These are phyloP conservation scores for Labeo catla DNA, from an alignment of 2,113 vertebrate genomes.

Conservation along the genomic window DNA sequence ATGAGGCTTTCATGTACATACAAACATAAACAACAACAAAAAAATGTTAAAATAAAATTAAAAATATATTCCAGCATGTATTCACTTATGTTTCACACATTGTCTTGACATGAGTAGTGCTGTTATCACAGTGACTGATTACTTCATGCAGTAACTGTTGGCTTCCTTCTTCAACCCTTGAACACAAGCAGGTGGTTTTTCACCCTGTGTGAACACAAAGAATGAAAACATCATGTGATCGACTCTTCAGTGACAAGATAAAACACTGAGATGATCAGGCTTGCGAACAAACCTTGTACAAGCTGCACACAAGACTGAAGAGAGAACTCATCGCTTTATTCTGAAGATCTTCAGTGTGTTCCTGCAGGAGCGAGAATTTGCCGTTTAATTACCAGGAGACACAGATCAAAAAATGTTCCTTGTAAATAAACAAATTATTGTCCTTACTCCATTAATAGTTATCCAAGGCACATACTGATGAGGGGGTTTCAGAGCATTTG, in stretches of 20 bases:
- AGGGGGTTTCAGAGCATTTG: constrained; percentile 75
- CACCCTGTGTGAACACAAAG: constrained; percentile 69
- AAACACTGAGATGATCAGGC: constrained; percentile 26
- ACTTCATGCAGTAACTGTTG: constrained; percentile 62
- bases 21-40: not conserved
- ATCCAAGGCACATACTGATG: constrained; percentile 92
- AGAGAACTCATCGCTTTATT: constrained; percentile 69
- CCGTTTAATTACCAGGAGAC: not conserved
- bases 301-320: constrained; percentile 76
- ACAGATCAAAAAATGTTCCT: not conserved
- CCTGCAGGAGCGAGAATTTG: constrained; percentile 55
- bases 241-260: not conserved
- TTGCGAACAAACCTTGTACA: constrained; percentile 79
- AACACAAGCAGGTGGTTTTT: constrained; percentile 71
- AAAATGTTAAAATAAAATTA: not conserved
- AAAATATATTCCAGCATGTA: not conserved
- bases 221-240: not conserved
- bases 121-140: not conserved
- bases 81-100: not conserved
- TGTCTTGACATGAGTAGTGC: not conserved
- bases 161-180: constrained; percentile 27
- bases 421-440: not conserved
- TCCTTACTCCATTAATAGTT: constrained; percentile 85
- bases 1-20: not conserved
- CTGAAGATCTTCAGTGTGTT: constrained; percentile 74